Evolutionary conservation across 2,113 vertebrate species (phyloP).

Genomic region (Malurus alboscapulatus): DNA sequence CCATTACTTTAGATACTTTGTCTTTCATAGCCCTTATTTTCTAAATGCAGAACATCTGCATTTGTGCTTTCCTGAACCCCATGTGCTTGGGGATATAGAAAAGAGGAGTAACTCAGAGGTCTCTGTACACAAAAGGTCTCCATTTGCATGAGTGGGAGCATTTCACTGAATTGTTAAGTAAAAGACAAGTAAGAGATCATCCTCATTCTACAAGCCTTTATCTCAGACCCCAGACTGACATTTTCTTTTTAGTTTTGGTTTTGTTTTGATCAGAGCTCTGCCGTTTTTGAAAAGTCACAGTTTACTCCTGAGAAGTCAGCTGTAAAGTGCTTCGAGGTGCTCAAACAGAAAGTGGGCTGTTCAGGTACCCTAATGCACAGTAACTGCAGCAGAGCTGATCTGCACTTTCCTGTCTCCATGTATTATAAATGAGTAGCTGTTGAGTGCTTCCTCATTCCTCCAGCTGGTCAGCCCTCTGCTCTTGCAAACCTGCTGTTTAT

Average conservation of each 20-base stretch:
- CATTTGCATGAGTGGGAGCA: neutral
- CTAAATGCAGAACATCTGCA: neutral
- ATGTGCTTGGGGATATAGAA: neutral
- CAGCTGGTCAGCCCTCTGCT: constrained; percentile 43
- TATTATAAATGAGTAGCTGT: constrained; percentile 49
- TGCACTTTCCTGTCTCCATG: neutral
- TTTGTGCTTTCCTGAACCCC: neutral
- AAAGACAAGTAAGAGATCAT: neutral
- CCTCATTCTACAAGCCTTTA: neutral
- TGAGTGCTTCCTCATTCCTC: constrained; percentile 25
- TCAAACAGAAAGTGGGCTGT: neutral
- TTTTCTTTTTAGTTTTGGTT: neutral
- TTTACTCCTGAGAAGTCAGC: neutral
- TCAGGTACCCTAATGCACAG: neutral
- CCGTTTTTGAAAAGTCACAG: neutral
- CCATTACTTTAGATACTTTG: neutral
- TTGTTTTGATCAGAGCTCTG: neutral
- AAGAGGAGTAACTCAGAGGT: neutral
- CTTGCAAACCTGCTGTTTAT: constrained; percentile 42
- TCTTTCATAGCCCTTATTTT: neutral
- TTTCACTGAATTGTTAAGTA: neutral
- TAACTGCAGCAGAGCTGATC: neutral
- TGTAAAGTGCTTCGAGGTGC: neutral
- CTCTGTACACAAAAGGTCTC: neutral
- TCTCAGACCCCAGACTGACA: neutral